These are phyloP conservation scores for Drosophila parvula DNA, from an alignment of 1,140 invertebrate genomes.

Conservation along the genomic window DNA sequence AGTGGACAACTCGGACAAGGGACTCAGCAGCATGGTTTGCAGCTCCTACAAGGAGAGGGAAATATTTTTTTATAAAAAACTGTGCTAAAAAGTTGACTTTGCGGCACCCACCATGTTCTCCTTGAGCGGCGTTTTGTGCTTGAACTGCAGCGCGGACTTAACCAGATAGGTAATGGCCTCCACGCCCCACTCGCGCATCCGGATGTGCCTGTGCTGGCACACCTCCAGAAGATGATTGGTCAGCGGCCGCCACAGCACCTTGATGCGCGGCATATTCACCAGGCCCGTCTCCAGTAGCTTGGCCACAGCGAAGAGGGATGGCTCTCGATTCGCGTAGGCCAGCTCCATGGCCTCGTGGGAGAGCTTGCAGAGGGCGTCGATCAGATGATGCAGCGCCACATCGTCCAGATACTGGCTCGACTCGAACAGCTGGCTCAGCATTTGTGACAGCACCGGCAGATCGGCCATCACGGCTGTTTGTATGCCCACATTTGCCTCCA, in stretches of 20 bases:
- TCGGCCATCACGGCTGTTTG: constrained; percentile 98
- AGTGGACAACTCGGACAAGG: constrained; percentile 94
- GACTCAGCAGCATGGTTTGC: constrained; percentile 93
- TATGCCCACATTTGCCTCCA: constrained; percentile 95
- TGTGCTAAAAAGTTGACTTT: background rate
- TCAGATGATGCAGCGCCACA: constrained; percentile 97
- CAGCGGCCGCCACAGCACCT: constrained; percentile 98
- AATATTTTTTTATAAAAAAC: background rate
- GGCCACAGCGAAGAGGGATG: constrained; percentile 98
- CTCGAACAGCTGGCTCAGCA: constrained; percentile 97
- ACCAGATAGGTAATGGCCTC: constrained; percentile 98
- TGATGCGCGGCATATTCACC: constrained; percentile 96
- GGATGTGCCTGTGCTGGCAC: constrained; percentile 96
- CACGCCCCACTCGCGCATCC: constrained; percentile 98
- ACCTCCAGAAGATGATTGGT: constrained; percentile 98
- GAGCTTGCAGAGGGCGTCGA: constrained; percentile 98
- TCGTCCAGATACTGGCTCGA: constrained; percentile 97
- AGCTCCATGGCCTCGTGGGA: constrained; percentile 99
- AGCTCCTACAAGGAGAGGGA: constrained; percentile 86
- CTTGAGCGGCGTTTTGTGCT: constrained; percentile 92
- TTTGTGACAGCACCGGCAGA: constrained; percentile 95
- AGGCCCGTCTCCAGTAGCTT: constrained; percentile 98
- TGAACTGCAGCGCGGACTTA: constrained; percentile 94
- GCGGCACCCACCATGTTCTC: constrained; percentile 90
- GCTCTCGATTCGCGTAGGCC: constrained; percentile 97